A percentile compares a stretch with the other conserved stretches of the same genome.
Evolutionary conservation across 2,888 invertebrate genomes (phyloP).

Genomic region (Carterocephalus palaemon): DNA sequence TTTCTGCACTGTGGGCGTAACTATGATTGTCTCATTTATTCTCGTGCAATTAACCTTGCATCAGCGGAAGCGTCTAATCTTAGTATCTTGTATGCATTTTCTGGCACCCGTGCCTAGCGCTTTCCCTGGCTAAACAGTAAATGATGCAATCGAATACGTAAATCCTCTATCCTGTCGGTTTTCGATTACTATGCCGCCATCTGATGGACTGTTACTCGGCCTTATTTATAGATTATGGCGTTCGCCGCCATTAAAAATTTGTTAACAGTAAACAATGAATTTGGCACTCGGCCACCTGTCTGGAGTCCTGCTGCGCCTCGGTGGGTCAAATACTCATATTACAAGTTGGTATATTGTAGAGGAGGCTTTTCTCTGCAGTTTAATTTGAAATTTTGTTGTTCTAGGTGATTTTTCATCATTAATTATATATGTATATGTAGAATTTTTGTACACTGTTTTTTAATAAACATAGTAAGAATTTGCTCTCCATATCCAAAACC

Average conservation of each 20-base stretch:
- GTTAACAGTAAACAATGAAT: constrained; percentile 53
- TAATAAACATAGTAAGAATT: too few species aligned
- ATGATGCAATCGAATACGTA: constrained; percentile 33
- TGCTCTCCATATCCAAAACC: too few species aligned
- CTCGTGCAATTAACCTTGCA: constrained; percentile 15
- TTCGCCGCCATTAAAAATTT: constrained; percentile 35
- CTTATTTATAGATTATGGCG: constrained; percentile 48
- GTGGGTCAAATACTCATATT: neutral
- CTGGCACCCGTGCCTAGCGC: constrained; percentile 9
- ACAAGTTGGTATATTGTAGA: too few species aligned
- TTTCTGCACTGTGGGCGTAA: neutral
- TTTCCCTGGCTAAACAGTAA: constrained; percentile 21
- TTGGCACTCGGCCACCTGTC: constrained; percentile 61
- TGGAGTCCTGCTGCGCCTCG: constrained; percentile 5
- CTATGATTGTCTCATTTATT: constrained; percentile 10
- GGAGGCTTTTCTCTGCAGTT: too few species aligned
- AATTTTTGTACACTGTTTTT: too few species aligned
- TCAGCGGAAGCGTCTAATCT: constrained; percentile 17
- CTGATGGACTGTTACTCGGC: constrained; percentile 37
- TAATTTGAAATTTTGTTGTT: too few species aligned
- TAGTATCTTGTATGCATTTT: constrained; percentile 18
- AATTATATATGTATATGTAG: too few species aligned
- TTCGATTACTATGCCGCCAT: constrained; percentile 33
- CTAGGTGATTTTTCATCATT: too few species aligned
- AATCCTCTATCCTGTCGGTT: constrained; percentile 33